Evolutionary conservation across 30 jellyfish, hydroid and myxozoan species (phyloP).

Genomic region (Nemopilema nomurai): DNA sequence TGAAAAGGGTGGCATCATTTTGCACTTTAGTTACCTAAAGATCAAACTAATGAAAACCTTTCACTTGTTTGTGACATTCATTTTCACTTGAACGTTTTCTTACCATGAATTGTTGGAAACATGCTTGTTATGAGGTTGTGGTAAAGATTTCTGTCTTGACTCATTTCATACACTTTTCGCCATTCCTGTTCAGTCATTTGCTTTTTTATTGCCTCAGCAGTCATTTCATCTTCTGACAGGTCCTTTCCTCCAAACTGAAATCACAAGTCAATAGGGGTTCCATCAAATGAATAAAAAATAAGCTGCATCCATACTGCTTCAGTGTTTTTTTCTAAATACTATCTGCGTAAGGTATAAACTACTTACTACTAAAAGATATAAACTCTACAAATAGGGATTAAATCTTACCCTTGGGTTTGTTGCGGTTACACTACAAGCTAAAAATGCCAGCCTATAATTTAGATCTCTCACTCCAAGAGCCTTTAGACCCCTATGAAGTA

Average conservation of each 20-base stretch:
- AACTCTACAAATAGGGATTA: too few relatives aligned
- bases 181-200: constrained; percentile 99
- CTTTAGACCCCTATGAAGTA: constrained; percentile 79
- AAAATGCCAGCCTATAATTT: constrained; percentile 89
- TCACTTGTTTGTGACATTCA: background rate
- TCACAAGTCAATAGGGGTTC: background rate
- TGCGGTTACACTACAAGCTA: constrained; percentile 98
- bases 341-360: too few relatives aligned
- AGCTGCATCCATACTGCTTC: too few relatives aligned
- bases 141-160: constrained; percentile 95
- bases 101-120: constrained; percentile 99
- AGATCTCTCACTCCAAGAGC: constrained; percentile 99
- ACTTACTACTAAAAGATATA: background rate
- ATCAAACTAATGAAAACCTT: background rate
- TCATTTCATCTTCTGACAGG: constrained; percentile 91
- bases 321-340: too few relatives aligned
- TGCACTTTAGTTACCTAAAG: too few relatives aligned
- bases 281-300: background rate
- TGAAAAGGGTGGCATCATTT: too few relatives aligned
- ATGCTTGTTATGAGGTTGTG: constrained; percentile 94
- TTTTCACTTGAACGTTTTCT: background rate
- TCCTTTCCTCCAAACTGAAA: constrained; percentile 97
- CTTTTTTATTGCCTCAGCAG: constrained; percentile 95
- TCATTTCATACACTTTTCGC: constrained; percentile 98
- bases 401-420: constrained; percentile 88